Evolutionary conservation across 1,140 invertebrate species (phyloP).

Genomic region (Panonychus citri): DNA sequence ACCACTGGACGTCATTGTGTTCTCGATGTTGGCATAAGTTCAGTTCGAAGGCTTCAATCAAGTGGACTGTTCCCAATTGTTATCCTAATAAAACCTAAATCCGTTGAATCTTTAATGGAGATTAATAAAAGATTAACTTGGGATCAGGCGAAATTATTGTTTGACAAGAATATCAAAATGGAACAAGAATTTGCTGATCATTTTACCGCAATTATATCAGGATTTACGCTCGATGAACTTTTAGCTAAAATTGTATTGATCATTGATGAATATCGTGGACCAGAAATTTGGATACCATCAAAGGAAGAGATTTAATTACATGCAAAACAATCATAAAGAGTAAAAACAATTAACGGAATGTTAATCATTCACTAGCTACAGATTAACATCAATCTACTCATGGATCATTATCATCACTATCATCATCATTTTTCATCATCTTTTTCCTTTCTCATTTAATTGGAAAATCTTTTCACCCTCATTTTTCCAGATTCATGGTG

Average conservation of each 20-base stretch:
- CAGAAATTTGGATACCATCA: neutral
- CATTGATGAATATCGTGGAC: conserved; percentile 38
- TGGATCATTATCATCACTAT: too few relatives aligned
- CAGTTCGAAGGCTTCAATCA: conserved; percentile 90
- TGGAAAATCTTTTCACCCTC: too few relatives aligned
- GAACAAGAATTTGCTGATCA: conserved; percentile 98
- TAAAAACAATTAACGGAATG: too few relatives aligned
- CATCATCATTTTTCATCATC: too few relatives aligned
- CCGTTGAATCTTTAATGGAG: conserved; percentile 88
- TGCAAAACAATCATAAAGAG: too few relatives aligned
- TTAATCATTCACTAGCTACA: too few relatives aligned
- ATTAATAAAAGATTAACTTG: conserved; percentile 97
- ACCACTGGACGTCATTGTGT: conserved; percentile 80
- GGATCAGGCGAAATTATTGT: conserved; percentile 93
- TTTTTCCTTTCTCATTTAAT: too few relatives aligned
- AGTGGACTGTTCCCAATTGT: conserved; percentile 94
- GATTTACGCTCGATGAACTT: conserved; percentile 91
- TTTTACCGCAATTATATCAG: conserved; percentile 93
- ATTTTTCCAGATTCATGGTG: too few relatives aligned
- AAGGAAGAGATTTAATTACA: neutral
- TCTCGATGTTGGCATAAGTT: conserved; percentile 95
- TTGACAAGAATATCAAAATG: conserved; percentile 79
- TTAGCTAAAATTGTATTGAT: conserved; percentile 83
- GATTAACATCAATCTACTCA: too few relatives aligned
- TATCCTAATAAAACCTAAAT: conserved; percentile 95